Evolutionary conservation across 2,888 invertebrate species (phyloP), one percentile per base, ranked within the genome.

Genomic region (Caenorhabditis sp.): DNA sequence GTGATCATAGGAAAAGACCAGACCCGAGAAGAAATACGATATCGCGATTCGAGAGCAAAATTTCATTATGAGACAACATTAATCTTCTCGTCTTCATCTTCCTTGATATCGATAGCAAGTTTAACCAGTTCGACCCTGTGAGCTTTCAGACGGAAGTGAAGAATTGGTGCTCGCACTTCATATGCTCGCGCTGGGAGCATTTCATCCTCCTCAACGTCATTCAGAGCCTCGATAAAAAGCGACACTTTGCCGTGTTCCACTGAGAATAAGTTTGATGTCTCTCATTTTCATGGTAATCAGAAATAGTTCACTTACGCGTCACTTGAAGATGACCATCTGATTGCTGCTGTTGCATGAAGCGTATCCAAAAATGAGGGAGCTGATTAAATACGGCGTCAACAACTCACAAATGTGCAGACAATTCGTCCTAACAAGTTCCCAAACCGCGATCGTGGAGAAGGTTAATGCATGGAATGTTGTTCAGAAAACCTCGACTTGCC

Each of bases 331-430:
- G 3, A 59, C 38, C 59, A 38, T 35, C 22, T 59, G 59, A 12
- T 59, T 38, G 12, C 59, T 59, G 38, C 19, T 35, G 22, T 38
- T 59, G 59, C 59, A 59, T 8, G 35, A 35, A 16, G n/a, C 69
- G 35, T 24, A 7, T 0, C 69, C 69, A 24, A 38, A 10, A n/a
- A 69, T 69, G 8, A 56, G 0, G 19, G 7, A 41, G 5, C 10
- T 38, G 54, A 22, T 38, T 56, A 8, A 22, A 41, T 0, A 56
- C 69, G 16, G 38, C 41, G 24, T 54, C 6, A 6, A 69, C 56
- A 3, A 8, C 19, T 56, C 69, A 69, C 69, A n/a, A n/a, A n/a
- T n/a, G n/a, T n/a, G n/a, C n/a, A n/a, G n/a, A n/a, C n/a, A n/a
- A n/a, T n/a, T n/a, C 49, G 6, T 28, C 31, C 19, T 66, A 66